Percentiles rank a stretch among this genome's conserved stretches.
These are phyloP conservation scores for Pantherophis guttatus DNA, from an alignment of 2,113 vertebrate genomes.

Conservation along the genomic window DNA sequence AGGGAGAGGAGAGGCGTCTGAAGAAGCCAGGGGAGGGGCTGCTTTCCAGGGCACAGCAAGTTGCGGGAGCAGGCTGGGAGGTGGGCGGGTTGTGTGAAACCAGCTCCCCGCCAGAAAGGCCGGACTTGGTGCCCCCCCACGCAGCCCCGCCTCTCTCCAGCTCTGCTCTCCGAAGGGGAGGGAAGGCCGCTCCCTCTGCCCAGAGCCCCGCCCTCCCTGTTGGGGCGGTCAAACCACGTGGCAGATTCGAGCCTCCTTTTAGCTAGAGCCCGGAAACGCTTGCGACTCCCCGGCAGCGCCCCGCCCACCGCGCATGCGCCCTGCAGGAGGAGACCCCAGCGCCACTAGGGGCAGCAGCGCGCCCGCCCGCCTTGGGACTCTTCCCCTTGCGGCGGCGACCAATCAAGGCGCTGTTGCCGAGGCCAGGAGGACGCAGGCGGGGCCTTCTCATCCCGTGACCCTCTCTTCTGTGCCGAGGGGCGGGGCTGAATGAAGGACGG, in stretches of 20 bases:
- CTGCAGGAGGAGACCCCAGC: too few species aligned
- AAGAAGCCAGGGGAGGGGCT: too few species aligned
- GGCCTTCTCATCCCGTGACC: not conserved
- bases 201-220: too few species aligned
- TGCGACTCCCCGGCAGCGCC: not conserved
- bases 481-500: not conserved
- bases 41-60: not conserved
- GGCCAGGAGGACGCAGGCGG: not conserved
- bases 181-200: too few species aligned
- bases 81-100: too few species aligned
- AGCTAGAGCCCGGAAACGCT: not conserved
- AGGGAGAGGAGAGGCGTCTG: too few species aligned
- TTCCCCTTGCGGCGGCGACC: not conserved
- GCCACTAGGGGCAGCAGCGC: not conserved
- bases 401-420: not conserved
- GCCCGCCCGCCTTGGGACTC: not conserved
- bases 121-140: too few species aligned
- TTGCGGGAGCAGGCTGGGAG: too few species aligned
- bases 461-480: not conserved
- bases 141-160: too few species aligned
- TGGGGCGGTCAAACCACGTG: not conserved
- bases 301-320: too few species aligned
- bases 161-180: not conserved
- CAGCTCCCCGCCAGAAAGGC: not conserved
- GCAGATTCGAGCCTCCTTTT: not conserved